These are phyloP conservation scores for Antedon mediterranea DNA, from an alignment of 53 echinoderm and acorn worm genomes.

Conservation along the genomic window DNA sequence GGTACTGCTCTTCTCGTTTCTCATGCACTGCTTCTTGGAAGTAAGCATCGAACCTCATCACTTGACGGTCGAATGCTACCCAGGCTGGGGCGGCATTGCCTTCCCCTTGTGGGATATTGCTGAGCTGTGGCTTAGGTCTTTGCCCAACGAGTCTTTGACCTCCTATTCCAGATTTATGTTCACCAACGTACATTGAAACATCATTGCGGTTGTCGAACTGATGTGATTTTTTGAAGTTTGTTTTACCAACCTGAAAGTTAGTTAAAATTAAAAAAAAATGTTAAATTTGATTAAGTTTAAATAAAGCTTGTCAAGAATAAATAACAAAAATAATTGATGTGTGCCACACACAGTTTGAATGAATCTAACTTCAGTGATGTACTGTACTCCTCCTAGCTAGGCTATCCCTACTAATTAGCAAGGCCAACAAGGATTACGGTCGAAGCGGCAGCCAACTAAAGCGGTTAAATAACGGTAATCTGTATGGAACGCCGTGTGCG, in stretches of 20 bases:
- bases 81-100: constrained; percentile 89
- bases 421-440: too few relatives aligned
- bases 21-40: constrained; percentile 94
- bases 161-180: constrained; percentile 88
- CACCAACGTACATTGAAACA: constrained; percentile 88
- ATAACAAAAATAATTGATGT: too few relatives aligned
- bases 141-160: constrained; percentile 66
- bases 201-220: constrained; percentile 90
- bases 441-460: too few relatives aligned
- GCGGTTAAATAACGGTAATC: too few relatives aligned
- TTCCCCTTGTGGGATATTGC: constrained; percentile 86
- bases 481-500: too few relatives aligned
- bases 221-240: constrained; percentile 79
- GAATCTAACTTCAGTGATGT: too few relatives aligned
- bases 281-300: not conserved
- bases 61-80: constrained; percentile 94
- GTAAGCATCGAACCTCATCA: constrained; percentile 75
- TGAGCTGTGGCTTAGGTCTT: constrained; percentile 60
- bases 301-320: not conserved
- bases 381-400: too few relatives aligned
- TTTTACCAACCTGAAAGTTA: constrained; percentile 56
- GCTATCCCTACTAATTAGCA: too few relatives aligned
- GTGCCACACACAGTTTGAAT: too few relatives aligned
- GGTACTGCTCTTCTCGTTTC: constrained; percentile 65
- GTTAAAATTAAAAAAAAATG: not conserved